phyloP scores from a whole-genome alignment of 2,888 invertebrate species.

The Drosophila nr. fundita region DNA sequence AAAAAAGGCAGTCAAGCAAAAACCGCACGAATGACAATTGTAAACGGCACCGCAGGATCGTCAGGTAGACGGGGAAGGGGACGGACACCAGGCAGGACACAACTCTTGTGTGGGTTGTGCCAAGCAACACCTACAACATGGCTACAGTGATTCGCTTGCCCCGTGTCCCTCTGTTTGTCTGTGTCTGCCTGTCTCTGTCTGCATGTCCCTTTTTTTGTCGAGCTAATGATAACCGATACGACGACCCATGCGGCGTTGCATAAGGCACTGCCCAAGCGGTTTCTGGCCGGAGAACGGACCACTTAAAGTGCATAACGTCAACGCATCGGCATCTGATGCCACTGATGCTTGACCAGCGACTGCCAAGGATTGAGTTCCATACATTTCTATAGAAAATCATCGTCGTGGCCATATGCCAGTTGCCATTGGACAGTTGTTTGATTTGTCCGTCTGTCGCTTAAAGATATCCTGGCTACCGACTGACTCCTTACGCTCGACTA shows the following conservation, averaged over 20 bases:
- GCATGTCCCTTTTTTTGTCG: slow-evolving; percentile 21
- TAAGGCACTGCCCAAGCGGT: slow-evolving; percentile 48
- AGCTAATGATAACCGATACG: slow-evolving; percentile 31
- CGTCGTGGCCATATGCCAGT: slow-evolving; percentile 60
- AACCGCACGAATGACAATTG: slow-evolving; percentile 74
- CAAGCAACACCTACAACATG: slow-evolving; percentile 69
- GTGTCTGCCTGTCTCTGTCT: slow-evolving; percentile 24
- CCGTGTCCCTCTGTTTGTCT: slow-evolving; percentile 7
- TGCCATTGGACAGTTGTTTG: slow-evolving; percentile 62
- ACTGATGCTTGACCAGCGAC: slow-evolving; percentile 67
- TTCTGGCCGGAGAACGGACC: slow-evolving; percentile 34
- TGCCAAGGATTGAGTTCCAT: slow-evolving; percentile 47
- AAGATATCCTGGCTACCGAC: slow-evolving; percentile 59
- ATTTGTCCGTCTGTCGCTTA: slow-evolving; percentile 44
- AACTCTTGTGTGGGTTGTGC: slow-evolving; percentile 62
- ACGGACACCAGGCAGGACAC: slow-evolving; percentile 28
- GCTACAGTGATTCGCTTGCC: slow-evolving; percentile 44
- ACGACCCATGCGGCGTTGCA: slow-evolving; percentile 73
- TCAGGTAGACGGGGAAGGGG: slow-evolving; percentile 1
- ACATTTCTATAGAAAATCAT: slow-evolving; percentile 61
- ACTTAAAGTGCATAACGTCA: slow-evolving; percentile 60
- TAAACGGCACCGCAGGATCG: slow-evolving; percentile 62
- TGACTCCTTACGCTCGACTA: slow-evolving; percentile 46
- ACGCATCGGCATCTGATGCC: slow-evolving; percentile 24
- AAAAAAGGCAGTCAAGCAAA: slow-evolving; percentile 50